Conservation (phyloP, 2,888 invertebrate genomes). For the Sepiola atlantica region DNA sequence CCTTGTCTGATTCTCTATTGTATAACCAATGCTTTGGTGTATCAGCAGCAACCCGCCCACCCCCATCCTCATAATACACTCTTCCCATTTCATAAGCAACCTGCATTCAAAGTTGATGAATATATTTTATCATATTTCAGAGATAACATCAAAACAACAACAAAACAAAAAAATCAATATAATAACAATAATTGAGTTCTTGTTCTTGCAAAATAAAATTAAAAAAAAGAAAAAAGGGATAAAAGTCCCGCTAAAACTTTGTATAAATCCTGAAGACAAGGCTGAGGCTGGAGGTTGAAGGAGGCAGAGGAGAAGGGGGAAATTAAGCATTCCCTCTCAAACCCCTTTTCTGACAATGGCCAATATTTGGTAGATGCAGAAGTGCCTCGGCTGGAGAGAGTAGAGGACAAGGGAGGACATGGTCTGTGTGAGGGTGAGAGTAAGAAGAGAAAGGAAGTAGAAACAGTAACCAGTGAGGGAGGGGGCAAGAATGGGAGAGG, state of each 20-base stretch:
- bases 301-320: neutral
- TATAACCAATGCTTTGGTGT: neutral
- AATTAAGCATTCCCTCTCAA: neutral
- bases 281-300: neutral
- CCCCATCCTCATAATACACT: neutral
- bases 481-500: neutral
- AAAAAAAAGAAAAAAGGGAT: neutral
- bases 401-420: neutral
- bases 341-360: neutral
- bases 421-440: constrained; percentile 6
- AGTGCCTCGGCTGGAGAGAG: neutral
- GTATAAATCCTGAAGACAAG: neutral
- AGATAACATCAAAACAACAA: constrained; percentile 19
- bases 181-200: constrained; percentile 16
- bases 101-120: constrained; percentile 32
- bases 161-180: constrained; percentile 2
- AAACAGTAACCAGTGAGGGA: neutral
- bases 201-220: neutral
- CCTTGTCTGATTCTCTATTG: neutral
- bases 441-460: constrained; percentile 10
- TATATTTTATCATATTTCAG: constrained; percentile 10
- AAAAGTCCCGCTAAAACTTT: neutral
- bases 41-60: too few relatives aligned
- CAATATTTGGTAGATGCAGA: constrained; percentile 18
- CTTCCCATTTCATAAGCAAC: neutral